Evolutionary conservation across 1,140 invertebrate genomes (phyloP), one percentile per base, ranked within the genome.

Genomic region (Aleiodes sp.): DNA sequence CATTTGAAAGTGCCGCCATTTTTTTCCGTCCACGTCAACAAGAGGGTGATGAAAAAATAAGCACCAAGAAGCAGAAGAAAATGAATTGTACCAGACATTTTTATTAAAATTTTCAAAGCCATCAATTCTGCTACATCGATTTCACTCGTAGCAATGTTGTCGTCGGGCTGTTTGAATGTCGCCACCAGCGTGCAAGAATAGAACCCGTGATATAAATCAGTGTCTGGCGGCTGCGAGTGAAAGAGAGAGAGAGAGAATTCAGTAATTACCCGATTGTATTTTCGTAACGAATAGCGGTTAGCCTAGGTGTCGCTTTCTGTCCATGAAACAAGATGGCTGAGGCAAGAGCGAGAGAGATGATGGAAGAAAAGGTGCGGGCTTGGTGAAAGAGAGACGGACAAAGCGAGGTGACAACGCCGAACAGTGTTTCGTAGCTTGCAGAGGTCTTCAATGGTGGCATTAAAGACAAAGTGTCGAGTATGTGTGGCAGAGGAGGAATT

Each of bases 401-500:
- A 65, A 4, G 43, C 12, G 26, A 35, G 28, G 21, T 14, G 37
- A 56, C 16, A 24, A 4, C 10, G 56, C 24, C 52, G n/a, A n/a
- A n/a, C n/a, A n/a, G n/a, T n/a, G n/a, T n/a, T n/a, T n/a, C n/a
- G n/a, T n/a, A n/a, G n/a, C n/a, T n/a, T n/a, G n/a, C 19, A n/a
- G n/a, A 19, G 41, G 3, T 52, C 19, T 52, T 52, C 28, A 31
- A 24, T 4, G 14, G 35, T 46, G 21, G 57, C 65, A 63, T 71
- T 62, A 62, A 74, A 74, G 72, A 74, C 72, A 74, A 70, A 74
- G 73, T 74, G 70, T 65, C 70, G 70, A 70, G 68, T 70, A 65
- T 65, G 52, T 46, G 43, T 64, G 39, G n/a, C 21, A 57, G 29
- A 61, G 39, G 29, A 61, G 60, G 35, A 60, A 59, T 31, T 31